Conservation (phyloP, 2,888 invertebrate genomes). For the Phrixothrix hirtus region DNA sequence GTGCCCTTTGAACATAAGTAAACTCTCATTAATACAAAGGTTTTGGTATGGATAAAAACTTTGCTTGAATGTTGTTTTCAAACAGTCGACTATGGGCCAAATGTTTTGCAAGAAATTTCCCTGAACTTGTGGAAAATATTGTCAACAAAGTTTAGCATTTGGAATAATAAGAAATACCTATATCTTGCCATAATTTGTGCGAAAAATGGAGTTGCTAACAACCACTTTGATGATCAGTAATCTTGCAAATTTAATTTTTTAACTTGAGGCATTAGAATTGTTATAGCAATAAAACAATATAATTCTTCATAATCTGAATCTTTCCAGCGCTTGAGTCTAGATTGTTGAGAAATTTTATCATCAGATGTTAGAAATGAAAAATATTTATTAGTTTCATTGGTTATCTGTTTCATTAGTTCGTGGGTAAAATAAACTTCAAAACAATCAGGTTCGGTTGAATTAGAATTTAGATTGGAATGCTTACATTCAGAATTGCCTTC, state of each 20-base stretch:
- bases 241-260: background rate
- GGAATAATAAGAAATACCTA: background rate
- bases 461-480: too few species aligned
- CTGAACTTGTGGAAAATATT: too few species aligned
- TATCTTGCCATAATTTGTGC: background rate
- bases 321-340: background rate
- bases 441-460: too few species aligned
- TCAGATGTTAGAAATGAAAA: too few species aligned
- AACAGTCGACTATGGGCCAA: too few species aligned
- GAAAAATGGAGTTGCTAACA: background rate
- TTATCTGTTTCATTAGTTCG: too few species aligned
- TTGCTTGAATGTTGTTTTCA: slow-evolving; percentile 13
- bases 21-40: slow-evolving; percentile 34
- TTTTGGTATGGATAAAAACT: slow-evolving; percentile 29
- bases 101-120: too few species aligned
- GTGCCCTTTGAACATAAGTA: slow-evolving; percentile 28
- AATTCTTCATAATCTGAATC: background rate
- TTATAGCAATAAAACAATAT: background rate
- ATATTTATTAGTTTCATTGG: too few species aligned
- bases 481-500: too few species aligned
- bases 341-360: background rate
- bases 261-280: background rate
- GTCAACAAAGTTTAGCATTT: background rate
- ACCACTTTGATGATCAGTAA: background rate
- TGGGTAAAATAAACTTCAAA: too few species aligned